phyloP scores from a whole-genome alignment of 2,888 invertebrate species.

The Liopterus haemorrhoidalis region DNA sequence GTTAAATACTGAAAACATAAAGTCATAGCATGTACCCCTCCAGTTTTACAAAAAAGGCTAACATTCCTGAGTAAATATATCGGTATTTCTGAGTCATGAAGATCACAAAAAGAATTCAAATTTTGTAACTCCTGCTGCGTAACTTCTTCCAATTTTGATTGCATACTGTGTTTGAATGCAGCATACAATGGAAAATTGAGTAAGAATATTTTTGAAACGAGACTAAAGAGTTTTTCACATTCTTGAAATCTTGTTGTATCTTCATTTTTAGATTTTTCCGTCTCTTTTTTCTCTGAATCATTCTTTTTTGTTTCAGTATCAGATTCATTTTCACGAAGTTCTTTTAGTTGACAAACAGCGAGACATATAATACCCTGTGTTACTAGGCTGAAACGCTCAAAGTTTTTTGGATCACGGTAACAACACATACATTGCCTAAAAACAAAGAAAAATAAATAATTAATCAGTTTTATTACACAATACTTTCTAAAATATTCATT shows the following conservation, averaged over 20 bases:
- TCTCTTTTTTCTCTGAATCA: conserved; percentile 39
- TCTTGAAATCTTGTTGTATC: conserved; percentile 59
- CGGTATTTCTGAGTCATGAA: conserved; percentile 90
- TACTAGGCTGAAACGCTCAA: conserved; percentile 83
- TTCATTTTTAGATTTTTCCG: conserved; percentile 38
- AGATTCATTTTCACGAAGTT: conserved; percentile 47
- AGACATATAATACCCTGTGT: conserved; percentile 82
- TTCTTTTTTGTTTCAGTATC: conserved; percentile 31
- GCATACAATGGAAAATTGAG: conserved; percentile 85
- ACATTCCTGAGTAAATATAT: conserved; percentile 85
- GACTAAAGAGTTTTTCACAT: conserved; percentile 79
- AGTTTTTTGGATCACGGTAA: conserved; percentile 86
- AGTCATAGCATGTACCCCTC: conserved; percentile 82
- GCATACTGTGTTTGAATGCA: conserved; percentile 78
- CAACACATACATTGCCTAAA: conserved; percentile 92
- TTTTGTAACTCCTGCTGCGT: conserved; percentile 77
- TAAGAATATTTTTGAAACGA: conserved; percentile 82
- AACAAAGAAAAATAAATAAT: conserved; percentile 31
- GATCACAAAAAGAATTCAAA: conserved; percentile 77
- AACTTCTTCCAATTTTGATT: conserved; percentile 74
- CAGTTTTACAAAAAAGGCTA: conserved; percentile 87
- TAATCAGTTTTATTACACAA: too few relatives aligned
- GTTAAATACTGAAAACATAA: conserved; percentile 74
- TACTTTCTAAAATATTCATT: too few relatives aligned
- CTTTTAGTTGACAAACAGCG: conserved; percentile 75